Percentiles rank a stretch among this genome's conserved stretches.
Conservation (phyloP, 2,113 vertebrate species). For the Picathartes gymnocephalus region DNA sequence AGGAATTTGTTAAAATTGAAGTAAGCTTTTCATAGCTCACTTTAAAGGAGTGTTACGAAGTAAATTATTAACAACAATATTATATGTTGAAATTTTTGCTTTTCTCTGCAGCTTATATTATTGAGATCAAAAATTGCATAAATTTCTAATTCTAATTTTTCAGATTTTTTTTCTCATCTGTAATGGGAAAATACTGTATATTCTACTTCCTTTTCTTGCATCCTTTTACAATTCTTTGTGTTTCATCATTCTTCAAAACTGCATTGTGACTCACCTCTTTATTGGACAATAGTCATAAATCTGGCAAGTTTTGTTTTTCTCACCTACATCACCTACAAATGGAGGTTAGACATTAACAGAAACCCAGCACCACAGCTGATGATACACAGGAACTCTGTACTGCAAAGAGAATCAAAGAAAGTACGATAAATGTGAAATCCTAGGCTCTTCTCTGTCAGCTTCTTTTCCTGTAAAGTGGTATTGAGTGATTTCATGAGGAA, state of each 20-base stretch:
- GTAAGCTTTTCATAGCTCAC: not conserved
- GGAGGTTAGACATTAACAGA: not conserved
- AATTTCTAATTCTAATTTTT: not conserved
- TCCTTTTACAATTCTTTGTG: not conserved
- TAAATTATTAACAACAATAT: not conserved
- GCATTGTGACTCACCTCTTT: not conserved
- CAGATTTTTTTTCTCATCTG: not conserved
- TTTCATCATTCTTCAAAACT: not conserved
- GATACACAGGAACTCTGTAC: not conserved
- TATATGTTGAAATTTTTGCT: not conserved
- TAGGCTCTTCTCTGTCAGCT: not conserved
- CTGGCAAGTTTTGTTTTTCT: not conserved
- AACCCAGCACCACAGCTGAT: not conserved
- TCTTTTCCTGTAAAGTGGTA: slow-evolving; percentile 28
- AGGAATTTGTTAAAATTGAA: not conserved
- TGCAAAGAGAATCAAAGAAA: slow-evolving; percentile 2
- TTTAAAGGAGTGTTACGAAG: not conserved
- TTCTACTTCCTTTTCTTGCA: not conserved
- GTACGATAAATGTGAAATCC: not conserved
- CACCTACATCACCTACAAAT: not conserved
- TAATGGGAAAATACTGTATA: not conserved
- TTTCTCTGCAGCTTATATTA: not conserved
- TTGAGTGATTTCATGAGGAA: slow-evolving; percentile 24
- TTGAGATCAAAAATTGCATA: not conserved
- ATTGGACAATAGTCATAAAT: not conserved